phyloP scores from a whole-genome alignment of 2,113 vertebrate species.

The Rhea pennata region DNA sequence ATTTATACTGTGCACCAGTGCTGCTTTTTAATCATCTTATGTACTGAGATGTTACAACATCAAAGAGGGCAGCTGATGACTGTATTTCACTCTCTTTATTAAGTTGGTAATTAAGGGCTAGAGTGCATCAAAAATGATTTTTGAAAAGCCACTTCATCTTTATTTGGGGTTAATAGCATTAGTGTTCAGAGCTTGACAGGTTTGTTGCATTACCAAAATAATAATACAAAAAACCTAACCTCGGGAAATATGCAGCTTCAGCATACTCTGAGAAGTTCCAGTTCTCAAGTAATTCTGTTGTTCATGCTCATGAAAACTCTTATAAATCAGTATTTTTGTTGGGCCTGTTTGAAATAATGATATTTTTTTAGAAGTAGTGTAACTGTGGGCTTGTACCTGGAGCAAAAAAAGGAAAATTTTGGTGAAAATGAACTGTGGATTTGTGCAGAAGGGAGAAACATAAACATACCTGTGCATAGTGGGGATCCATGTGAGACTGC shows the following conservation, averaged over 20 bases:
- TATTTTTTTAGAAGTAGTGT: neutral
- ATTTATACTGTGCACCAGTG: neutral
- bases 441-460: neutral
- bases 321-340: neutral
- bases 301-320: neutral
- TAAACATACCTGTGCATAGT: accelerated
- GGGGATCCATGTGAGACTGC: neutral
- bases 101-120: conserved; percentile 48
- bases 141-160: conserved; percentile 52
- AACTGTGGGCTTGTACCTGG: neutral
- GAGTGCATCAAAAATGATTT: conserved; percentile 36
- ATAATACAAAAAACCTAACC: neutral
- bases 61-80: neutral
- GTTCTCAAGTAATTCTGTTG: conserved; percentile 48
- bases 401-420: neutral
- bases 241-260: conserved; percentile 50
- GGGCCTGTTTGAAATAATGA: neutral
- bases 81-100: conserved; percentile 7
- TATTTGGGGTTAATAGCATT: conserved; percentile 52
- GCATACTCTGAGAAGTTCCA: neutral
- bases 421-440: neutral
- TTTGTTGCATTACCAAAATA: neutral
- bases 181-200: neutral
- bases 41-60: conserved; percentile 2
- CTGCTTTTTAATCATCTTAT: conserved; percentile 11